These are phyloP conservation scores for Alviniconcha strummeri DNA, from an alignment of 2,888 invertebrate species.

Conservation along the genomic window DNA sequence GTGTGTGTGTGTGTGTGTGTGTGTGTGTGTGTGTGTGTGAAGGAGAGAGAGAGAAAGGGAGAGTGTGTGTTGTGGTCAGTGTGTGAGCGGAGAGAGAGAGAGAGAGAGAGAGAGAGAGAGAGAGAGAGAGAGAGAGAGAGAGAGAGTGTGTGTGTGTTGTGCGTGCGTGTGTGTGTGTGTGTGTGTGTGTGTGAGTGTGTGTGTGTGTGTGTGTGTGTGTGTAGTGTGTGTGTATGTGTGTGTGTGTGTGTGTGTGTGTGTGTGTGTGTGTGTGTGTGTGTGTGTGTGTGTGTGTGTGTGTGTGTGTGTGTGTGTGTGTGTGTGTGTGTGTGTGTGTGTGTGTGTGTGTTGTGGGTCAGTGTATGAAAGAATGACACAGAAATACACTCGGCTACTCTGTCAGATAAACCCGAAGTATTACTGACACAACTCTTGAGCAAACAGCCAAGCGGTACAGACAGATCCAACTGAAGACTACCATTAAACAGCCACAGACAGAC, in stretches of 20 bases:
- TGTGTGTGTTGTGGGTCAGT: background rate
- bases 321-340: background rate
- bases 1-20: too few relatives aligned
- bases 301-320: slow-evolving; percentile 1
- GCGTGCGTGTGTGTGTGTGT: background rate
- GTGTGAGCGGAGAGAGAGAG: background rate
- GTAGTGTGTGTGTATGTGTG: background rate
- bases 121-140: background rate
- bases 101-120: background rate
- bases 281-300: slow-evolving; percentile 1
- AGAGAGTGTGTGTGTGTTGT: background rate
- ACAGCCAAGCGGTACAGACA: too few relatives aligned
- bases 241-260: slow-evolving; percentile 1
- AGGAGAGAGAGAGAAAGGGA: background rate
- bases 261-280: slow-evolving; percentile 1
- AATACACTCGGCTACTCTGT: background rate
- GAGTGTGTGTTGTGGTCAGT: too few relatives aligned
- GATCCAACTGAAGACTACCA: too few relatives aligned
- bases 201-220: slow-evolving; percentile 1
- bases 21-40: too few relatives aligned
- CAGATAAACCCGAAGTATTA: too few relatives aligned
- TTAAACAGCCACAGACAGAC: too few relatives aligned
- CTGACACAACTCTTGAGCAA: too few relatives aligned
- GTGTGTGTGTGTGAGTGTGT: background rate
- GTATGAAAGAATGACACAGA: background rate